These are phyloP conservation scores for Nipponacmea schrenckii DNA, from an alignment of 2,888 invertebrate genomes.

Conservation along the genomic window DNA sequence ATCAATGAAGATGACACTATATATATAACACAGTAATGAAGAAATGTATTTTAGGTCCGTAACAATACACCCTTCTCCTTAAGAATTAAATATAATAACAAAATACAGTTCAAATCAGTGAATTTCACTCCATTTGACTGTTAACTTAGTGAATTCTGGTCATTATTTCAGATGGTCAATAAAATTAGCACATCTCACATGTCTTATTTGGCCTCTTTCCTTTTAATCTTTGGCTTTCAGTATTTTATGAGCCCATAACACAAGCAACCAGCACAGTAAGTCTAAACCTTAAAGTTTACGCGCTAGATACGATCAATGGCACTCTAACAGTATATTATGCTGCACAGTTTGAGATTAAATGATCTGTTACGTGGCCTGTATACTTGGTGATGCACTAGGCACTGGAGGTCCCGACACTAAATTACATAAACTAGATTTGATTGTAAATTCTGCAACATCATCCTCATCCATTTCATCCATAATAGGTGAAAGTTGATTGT, in stretches of 20 bases:
- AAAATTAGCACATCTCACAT: slow-evolving; percentile 8
- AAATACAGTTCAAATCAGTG: too few relatives aligned
- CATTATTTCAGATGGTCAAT: not conserved
- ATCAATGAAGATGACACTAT: too few relatives aligned
- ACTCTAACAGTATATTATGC: slow-evolving; percentile 1
- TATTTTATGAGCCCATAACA: not conserved
- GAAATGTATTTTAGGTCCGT: too few relatives aligned
- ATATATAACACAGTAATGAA: too few relatives aligned
- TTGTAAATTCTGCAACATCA: not conserved
- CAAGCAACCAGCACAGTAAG: not conserved
- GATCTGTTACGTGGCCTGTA: slow-evolving; percentile 7
- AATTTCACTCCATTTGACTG: not conserved
- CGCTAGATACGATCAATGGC: not conserved
- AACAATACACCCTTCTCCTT: slow-evolving; percentile 10
- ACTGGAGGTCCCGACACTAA: slow-evolving; percentile 7
- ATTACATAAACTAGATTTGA: slow-evolving; percentile 2
- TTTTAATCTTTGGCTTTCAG: not conserved
- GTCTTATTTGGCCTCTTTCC: slow-evolving; percentile 4
- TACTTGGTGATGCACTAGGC: slow-evolving; percentile 3
- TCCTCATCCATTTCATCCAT: slow-evolving; percentile 1
- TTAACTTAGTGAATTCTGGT: not conserved
- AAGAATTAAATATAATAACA: too few relatives aligned
- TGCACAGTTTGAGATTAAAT: slow-evolving; percentile 4
- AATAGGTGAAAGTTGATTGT: slow-evolving; percentile 11
- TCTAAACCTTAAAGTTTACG: not conserved